Conservation (phyloP, 2,888 invertebrate species). For the Ligdia adustata region DNA sequence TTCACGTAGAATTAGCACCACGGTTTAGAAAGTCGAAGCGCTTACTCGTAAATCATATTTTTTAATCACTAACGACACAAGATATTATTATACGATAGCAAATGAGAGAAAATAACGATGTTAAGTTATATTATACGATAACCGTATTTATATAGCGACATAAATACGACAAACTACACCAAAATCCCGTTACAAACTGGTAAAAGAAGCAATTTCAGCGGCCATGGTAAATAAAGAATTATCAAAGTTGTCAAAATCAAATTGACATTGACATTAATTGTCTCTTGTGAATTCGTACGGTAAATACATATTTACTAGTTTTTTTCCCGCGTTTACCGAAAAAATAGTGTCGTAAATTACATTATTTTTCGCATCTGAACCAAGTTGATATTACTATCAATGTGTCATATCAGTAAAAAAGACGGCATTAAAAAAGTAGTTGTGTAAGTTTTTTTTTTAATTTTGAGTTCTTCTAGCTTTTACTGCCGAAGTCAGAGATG, state of each 20-base stretch:
- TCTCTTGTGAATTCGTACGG: too few species aligned
- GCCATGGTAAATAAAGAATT: neutral
- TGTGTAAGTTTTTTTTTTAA: too few species aligned
- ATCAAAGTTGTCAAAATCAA: neutral
- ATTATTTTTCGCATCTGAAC: too few species aligned
- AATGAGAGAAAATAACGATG: conserved; percentile 39
- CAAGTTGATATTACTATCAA: too few species aligned
- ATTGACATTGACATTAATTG: neutral
- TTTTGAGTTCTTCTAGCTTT: too few species aligned
- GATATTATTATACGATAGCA: conserved; percentile 70
- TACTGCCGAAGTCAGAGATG: too few species aligned
- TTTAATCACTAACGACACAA: conserved; percentile 43
- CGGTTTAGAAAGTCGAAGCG: conserved; percentile 36
- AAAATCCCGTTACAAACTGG: conserved; percentile 51
- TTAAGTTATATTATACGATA: conserved; percentile 41
- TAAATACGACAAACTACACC: conserved; percentile 34
- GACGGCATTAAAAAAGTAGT: too few species aligned
- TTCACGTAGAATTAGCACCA: conserved; percentile 35
- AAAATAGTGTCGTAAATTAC: too few species aligned
- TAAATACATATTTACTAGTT: too few species aligned
- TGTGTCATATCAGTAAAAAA: too few species aligned
- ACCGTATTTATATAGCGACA: conserved; percentile 36
- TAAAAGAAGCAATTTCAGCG: neutral
- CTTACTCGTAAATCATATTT: conserved; percentile 50
- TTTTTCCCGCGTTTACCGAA: too few species aligned